These are phyloP conservation scores for Margaritifera margaritifera DNA, from an alignment of 2,888 invertebrate species.

Conservation along the genomic window DNA sequence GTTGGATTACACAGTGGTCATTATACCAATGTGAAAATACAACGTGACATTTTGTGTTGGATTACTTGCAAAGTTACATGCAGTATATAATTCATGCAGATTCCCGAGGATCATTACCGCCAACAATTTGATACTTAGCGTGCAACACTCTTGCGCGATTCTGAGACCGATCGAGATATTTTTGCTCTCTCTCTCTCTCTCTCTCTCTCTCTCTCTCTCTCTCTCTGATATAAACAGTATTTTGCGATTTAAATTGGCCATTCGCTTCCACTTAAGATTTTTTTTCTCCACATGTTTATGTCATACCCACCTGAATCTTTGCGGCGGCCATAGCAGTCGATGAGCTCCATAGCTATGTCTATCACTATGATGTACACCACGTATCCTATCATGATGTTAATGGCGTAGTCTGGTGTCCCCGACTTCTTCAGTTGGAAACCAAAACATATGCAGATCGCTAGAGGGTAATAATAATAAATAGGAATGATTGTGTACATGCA, in stretches of 20 bases:
- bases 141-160: too few species aligned
- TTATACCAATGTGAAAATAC: too few species aligned
- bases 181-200: too few species aligned
- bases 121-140: too few species aligned
- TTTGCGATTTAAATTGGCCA: too few species aligned
- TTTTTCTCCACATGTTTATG: not conserved
- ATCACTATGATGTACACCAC: constrained; percentile 46
- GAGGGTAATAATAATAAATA: constrained; percentile 8
- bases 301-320: constrained; percentile 32
- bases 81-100: too few species aligned
- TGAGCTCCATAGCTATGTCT: constrained; percentile 22
- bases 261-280: too few species aligned
- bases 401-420: constrained; percentile 44
- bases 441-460: constrained; percentile 48
- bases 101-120: too few species aligned
- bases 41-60: too few species aligned
- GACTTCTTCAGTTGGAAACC: constrained; percentile 46
- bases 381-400: constrained; percentile 47
- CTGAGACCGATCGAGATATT: too few species aligned
- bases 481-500: not conserved
- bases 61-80: too few species aligned
- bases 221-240: not conserved
- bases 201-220: not conserved
- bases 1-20: too few species aligned
- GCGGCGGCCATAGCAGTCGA: constrained; percentile 9